Evolutionary conservation across 2,888 invertebrate genomes (phyloP).

Genomic region (Phortica okadai): DNA sequence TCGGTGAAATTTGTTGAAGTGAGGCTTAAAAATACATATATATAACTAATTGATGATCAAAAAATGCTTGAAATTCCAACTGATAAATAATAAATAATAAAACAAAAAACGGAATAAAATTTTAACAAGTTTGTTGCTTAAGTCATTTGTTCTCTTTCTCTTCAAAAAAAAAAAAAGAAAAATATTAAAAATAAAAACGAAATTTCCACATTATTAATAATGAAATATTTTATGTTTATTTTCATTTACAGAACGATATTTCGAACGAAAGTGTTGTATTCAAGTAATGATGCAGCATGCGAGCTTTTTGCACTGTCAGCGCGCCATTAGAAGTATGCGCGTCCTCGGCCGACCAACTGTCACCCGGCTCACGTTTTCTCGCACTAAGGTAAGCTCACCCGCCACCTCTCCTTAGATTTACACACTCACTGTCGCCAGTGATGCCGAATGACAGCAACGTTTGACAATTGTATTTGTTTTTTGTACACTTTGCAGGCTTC

Average conservation of each 20-base stretch:
- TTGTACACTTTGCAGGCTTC: slow-evolving; percentile 65
- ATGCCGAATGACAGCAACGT: not conserved
- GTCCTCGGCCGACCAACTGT: slow-evolving; percentile 79
- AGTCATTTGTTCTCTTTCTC: not conserved
- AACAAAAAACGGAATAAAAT: not conserved
- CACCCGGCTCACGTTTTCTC: slow-evolving; percentile 80
- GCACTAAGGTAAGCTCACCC: slow-evolving; percentile 77
- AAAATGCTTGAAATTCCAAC: slow-evolving; percentile 17
- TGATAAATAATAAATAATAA: not conserved
- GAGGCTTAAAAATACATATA: not conserved
- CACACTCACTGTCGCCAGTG: not conserved
- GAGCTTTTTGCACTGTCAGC: slow-evolving; percentile 88
- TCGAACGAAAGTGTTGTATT: slow-evolving; percentile 76
- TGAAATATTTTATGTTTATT: slow-evolving; percentile 29
- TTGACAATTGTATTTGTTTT: slow-evolving; percentile 1
- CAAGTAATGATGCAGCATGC: slow-evolving; percentile 80
- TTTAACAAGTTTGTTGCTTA: not conserved
- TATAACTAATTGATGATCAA: not conserved
- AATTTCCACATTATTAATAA: slow-evolving; percentile 17
- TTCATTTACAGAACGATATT: slow-evolving; percentile 74
- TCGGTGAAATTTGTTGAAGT: slow-evolving; percentile 63
- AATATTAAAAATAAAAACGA: not conserved
- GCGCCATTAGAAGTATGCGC: slow-evolving; percentile 87
- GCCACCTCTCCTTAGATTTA: not conserved
- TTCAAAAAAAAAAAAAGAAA: not conserved